Conservation (phyloP, 2,888 invertebrate genomes). For the Leptopilina myrica region DNA sequence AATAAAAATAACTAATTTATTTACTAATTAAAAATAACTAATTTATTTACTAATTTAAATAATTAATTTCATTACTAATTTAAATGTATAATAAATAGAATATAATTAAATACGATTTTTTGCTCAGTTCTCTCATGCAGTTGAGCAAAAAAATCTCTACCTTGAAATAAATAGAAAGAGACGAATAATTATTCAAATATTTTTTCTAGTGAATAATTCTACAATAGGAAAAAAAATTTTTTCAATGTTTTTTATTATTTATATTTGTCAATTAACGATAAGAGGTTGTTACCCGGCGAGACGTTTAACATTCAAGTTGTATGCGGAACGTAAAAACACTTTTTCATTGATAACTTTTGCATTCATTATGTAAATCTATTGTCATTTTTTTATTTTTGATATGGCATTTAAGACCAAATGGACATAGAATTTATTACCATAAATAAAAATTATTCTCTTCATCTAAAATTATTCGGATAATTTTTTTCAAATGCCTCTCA, state of each 20-base stretch:
- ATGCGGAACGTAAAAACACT: background rate
- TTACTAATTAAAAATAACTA: no score
- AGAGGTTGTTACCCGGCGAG: constrained; percentile 3
- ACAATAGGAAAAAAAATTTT: background rate
- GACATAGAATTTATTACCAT: background rate
- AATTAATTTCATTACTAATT: no score
- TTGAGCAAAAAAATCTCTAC: no score
- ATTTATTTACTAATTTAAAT: no score
- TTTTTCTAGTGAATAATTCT: no score
- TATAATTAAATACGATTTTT: background rate
- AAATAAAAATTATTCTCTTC: background rate
- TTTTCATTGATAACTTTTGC: constrained; percentile 9
- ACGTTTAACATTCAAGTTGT: constrained; percentile 7
- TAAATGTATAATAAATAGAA: no score
- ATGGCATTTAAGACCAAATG: background rate
- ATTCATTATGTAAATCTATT: constrained; percentile 9
- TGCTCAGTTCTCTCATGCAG: no score
- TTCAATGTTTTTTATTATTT: background rate
- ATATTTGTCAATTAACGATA: background rate
- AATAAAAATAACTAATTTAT: no score
- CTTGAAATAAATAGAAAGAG: no score
- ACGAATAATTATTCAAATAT: no score
- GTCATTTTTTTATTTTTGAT: background rate
- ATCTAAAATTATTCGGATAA: background rate
- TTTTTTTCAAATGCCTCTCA: no score